Evolutionary conservation across 2,113 vertebrate genomes (phyloP).

Genomic region (Bagarius yarrelli): DNA sequence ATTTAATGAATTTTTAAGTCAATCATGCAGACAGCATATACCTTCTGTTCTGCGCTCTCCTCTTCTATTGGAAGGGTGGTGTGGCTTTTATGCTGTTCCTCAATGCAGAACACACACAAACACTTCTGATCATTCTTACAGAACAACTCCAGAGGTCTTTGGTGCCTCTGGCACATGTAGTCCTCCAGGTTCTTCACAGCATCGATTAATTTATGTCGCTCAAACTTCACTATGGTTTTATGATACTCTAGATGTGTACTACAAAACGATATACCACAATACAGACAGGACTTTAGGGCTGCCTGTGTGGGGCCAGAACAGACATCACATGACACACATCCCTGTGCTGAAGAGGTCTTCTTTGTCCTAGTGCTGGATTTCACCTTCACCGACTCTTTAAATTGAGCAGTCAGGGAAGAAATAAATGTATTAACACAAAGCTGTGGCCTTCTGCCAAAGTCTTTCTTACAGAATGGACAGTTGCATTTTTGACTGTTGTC

Average conservation of each 20-base stretch:
- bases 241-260: slow-evolving; percentile 67
- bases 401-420: slow-evolving; percentile 15
- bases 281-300: slow-evolving; percentile 68
- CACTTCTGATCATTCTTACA: slow-evolving; percentile 63
- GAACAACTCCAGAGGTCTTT: slow-evolving; percentile 59
- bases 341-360: slow-evolving; percentile 2
- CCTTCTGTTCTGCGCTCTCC: slow-evolving; percentile 58
- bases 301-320: slow-evolving; percentile 52
- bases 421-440: slow-evolving; percentile 32
- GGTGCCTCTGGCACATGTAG: slow-evolving; percentile 64
- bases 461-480: slow-evolving; percentile 36
- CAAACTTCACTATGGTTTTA: slow-evolving; percentile 52
- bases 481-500: neutral
- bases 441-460: slow-evolving; percentile 16
- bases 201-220: slow-evolving; percentile 65
- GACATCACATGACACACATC: slow-evolving; percentile 63
- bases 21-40: slow-evolving; percentile 17
- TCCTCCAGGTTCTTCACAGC: slow-evolving; percentile 65
- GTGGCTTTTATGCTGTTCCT: slow-evolving; percentile 58
- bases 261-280: slow-evolving; percentile 66
- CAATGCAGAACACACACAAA: slow-evolving; percentile 59
- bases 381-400: slow-evolving; percentile 10
- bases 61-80: slow-evolving; percentile 58
- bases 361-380: neutral
- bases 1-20: neutral